Base-by-base conservation (phyloP, 2,113 vertebrate species). In the Crotophaga sulcirostris region DNA sequence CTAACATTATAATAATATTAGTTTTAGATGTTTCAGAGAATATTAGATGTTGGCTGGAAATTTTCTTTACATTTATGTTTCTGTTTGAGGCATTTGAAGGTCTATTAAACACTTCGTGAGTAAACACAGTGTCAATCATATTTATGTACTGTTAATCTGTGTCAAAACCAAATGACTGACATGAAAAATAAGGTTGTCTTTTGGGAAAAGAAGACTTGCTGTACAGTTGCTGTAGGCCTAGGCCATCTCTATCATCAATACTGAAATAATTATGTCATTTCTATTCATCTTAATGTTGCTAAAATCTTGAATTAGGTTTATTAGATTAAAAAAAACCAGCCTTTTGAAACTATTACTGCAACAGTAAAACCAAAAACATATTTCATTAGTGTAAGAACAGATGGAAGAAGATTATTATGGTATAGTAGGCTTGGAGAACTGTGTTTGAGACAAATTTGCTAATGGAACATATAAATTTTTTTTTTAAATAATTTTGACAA, bases 311-410 rank as follows among this genome's bases (percentile, higher is more conserved):
- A 54, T 78, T 66, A 62, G 13, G 4, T 70, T 78, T 87, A 47
- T 58, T 77, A 73, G 26, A 60, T 26, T 33, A 5, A 31, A 83
- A 62, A 52, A 80, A 31, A 3, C 0, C 7, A 56, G 34, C 5
- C 2, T 52, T 88, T 69, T 83, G 54, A 94, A 96, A 80, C 64
- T 33, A 51, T 72, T 89, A 52, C 26, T 91, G 49, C 34, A 89
- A 86, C 11, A 72, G 8, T 11, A 67, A 64, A 13, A 83, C 47
- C 29, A 84, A 84, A 87, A 90, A 7, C 8, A 49, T 3, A 38
- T 67, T 66, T 94, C n/a, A 58, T 84, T 91, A 86, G 26, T 40
- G 10, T 54, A 70, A 62, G 45, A 90, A 86, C 42, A 94, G 67
- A 90, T 92, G 85, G 90, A 90, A 67, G 9, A 74, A 76, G 33